Evolutionary conservation across 2,797 vertebrate species (phyloP), one percentile per base, ranked within the genome.

Genomic region (Cyprinodon diabolis): DNA sequence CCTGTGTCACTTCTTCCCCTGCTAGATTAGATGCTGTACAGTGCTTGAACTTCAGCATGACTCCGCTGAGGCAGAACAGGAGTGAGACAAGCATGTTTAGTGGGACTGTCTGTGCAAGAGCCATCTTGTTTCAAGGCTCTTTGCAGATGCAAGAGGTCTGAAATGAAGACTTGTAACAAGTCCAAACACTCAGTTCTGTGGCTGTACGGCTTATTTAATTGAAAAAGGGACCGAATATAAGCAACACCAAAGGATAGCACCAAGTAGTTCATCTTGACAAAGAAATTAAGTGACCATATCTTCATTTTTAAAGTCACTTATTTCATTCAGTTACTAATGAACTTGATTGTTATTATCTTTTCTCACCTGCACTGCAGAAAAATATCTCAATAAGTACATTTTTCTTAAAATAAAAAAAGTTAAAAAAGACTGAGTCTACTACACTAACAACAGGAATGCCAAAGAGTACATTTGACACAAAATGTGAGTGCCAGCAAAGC

Each of bases 71-170:
- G 89, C 87, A 83, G 82, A 86, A 86, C 83, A 72, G 81, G 86
- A 87, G 83, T 86, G 84, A 89, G 89, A 87, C 84, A 79, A 67
- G 86, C 76, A 43, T 86, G 84, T 77, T 86, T 88, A 75, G 65
- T 80, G 88, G 81, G 83, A 87, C 77, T 85, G 86, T 91, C 87
- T 85, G 74, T 79, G 79, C 86, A 91, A 84, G 84, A 89, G 79
- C 87, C 76, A 74, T 89, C 87, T 89, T 89, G 86, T 90, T 92
- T 83, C 79, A 84, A 81, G 89, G 85, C 87, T 78, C 76, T 70
- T 83, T 72, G 69, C 57, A 54, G 81, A 88, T 78, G 80, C 11
- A 17, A 65, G 72, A 78, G 73, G 68, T 70, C 47, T 35, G 6
- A 62, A 67, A 84, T 78, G 78, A 82, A 75, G 40, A 63, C 69